Evolutionary conservation across 2,888 invertebrate species (phyloP), one percentile per base, ranked within the genome.

Genomic region (Oscheius myriophilus): DNA sequence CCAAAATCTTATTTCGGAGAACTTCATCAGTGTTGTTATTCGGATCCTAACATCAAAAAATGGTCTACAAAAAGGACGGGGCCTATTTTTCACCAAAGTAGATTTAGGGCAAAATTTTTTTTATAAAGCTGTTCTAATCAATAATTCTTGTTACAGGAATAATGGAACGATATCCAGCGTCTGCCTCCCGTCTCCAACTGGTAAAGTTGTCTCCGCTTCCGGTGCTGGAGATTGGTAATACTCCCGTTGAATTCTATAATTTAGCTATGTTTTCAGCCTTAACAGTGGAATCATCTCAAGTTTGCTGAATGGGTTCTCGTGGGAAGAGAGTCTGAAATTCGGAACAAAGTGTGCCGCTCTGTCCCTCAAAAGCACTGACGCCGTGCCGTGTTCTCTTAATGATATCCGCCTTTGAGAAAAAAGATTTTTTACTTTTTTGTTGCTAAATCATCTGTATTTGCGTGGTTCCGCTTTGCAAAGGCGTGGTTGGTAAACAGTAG

Each of bases 191-290:
- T 23, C 45, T 26, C 61, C 54, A 62, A 41, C 49, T 11, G 6
- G 26, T 12, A 52, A 59, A 67, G 63, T 84, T 52, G 75, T 83
- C 23, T 84, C 83, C 0, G 84, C 78, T 39, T 84, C 84, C 9
- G 84, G 84, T 21, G 83, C 84, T 16, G 84, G 84, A 0, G 84
- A 84, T 67, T 73, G 76, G 78, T 76, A 6, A 42, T 33, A 25
- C 1, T 21, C 3, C 11, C 42, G 41, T 0, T 16, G 9, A 18
- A 11, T 53, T 43, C 2, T 4, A 14, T 54, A 46, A 42, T 26
- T 57, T 45, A 33, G 58, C n/a, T 54, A 53, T 52, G 53, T n/a
- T 26, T 73, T 62, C 55, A 76, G 78, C 55, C 72, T 76, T 59
- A 78, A 78, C 69, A 71, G 74, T 52, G 78, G 78, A 0, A 52